These are phyloP conservation scores for Nixonia krombeini DNA, from an alignment of 1,140 invertebrate genomes.

Conservation along the genomic window DNA sequence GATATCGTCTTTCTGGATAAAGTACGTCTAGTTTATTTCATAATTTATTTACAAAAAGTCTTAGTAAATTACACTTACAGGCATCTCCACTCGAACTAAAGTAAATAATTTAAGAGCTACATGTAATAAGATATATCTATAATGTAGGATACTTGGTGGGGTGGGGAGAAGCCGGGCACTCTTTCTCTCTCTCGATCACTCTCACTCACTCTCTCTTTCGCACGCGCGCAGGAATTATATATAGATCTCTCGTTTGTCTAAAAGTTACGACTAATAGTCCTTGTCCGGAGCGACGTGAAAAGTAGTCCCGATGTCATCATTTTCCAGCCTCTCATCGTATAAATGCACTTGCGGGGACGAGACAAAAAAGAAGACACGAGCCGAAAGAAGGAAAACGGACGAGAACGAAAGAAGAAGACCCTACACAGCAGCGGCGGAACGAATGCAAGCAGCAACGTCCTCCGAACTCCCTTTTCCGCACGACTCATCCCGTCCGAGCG, in stretches of 20 bases:
- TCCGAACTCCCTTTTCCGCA: not conserved
- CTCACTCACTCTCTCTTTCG: slow-evolving; percentile 15
- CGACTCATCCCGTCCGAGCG: slow-evolving; percentile 34
- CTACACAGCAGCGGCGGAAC: not conserved
- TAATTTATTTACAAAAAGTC: slow-evolving; percentile 73
- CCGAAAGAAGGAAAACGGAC: slow-evolving; percentile 7
- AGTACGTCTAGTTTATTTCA: slow-evolving; percentile 72
- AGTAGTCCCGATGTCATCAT: not conserved
- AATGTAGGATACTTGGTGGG: slow-evolving; percentile 70
- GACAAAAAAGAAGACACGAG: slow-evolving; percentile 16
- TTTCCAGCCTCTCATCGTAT: not conserved
- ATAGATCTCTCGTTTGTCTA: slow-evolving; percentile 6
- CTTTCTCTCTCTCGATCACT: slow-evolving; percentile 7
- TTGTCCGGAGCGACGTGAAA: not conserved
- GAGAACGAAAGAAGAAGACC: slow-evolving; percentile 1
- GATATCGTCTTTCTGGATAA: slow-evolving; percentile 60
- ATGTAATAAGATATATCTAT: slow-evolving; percentile 71
- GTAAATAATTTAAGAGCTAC: slow-evolving; percentile 72
- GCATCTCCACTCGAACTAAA: slow-evolving; percentile 72
- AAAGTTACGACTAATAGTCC: not conserved
- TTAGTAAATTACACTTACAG: slow-evolving; percentile 72
- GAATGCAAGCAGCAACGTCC: not conserved
- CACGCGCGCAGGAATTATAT: slow-evolving; percentile 1
- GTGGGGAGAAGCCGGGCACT: slow-evolving; percentile 63
- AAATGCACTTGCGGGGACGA: slow-evolving; percentile 9